Percentiles rank a stretch among this genome's conserved stretches.
Evolutionary conservation across 1,140 invertebrate genomes (phyloP).

Genomic region (Drosophila pruinosa): DNA sequence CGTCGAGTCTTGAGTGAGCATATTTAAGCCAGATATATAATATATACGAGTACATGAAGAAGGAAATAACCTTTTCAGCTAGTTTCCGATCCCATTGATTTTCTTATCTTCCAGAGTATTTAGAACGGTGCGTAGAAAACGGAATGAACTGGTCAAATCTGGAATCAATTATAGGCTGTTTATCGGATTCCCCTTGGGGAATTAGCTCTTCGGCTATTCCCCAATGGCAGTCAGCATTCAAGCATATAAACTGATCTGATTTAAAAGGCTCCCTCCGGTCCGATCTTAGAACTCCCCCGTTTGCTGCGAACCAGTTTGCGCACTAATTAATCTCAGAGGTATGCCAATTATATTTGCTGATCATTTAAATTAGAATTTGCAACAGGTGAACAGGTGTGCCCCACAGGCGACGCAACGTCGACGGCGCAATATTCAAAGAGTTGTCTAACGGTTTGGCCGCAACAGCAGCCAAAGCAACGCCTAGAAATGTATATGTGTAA

Average conservation of each 20-base stretch:
- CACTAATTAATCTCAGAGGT: conserved; percentile 58
- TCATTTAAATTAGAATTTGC: conserved; percentile 71
- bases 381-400: conserved; percentile 76
- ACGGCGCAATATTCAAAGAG: conserved; percentile 22
- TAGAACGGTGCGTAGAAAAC: neutral
- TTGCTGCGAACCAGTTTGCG: conserved; percentile 52
- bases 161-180: neutral
- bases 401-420: conserved; percentile 8
- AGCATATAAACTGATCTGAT: conserved; percentile 44
- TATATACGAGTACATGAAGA: too few relatives aligned
- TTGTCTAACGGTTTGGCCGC: conserved; percentile 66
- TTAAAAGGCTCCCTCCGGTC: neutral
- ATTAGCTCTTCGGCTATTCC: too few relatives aligned
- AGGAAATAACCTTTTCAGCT: too few relatives aligned
- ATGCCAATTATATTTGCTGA: conserved; percentile 63
- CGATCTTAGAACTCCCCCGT: neutral
- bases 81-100: too few relatives aligned
- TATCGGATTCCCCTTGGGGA: too few relatives aligned
- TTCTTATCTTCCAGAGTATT: neutral
- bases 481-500: too few relatives aligned
- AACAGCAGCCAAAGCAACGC: conserved; percentile 18
- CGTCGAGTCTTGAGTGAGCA: too few relatives aligned
- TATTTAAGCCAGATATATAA: too few relatives aligned
- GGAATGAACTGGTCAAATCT: neutral
- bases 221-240: conserved; percentile 11